Conservation (phyloP, 2,888 invertebrate species). For the Sabellastarte sp. region DNA sequence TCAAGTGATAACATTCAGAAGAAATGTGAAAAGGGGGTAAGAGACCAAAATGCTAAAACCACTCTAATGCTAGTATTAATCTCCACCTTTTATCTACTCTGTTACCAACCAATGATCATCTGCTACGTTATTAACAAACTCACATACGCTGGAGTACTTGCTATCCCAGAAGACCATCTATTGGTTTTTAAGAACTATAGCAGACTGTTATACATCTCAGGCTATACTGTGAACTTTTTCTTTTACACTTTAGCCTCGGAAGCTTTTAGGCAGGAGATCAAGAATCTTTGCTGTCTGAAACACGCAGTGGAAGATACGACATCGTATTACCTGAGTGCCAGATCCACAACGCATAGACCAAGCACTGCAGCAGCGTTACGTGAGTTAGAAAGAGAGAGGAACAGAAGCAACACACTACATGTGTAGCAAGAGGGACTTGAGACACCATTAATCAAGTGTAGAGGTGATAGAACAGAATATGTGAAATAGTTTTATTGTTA, state of each 20-base stretch:
- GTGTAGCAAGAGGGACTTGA: too few species aligned
- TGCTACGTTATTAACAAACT: conserved; percentile 23
- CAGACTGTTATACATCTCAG: conserved; percentile 28
- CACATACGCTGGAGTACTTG: conserved; percentile 7
- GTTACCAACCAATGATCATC: conserved; percentile 27
- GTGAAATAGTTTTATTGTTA: too few species aligned
- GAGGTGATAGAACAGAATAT: too few species aligned
- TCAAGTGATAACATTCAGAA: neutral
- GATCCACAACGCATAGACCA: too few species aligned
- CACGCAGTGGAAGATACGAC: too few species aligned
- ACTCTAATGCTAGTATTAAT: conserved; percentile 36
- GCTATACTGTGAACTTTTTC: conserved; percentile 36
- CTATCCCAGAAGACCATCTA: conserved; percentile 5
- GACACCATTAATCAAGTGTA: too few species aligned
- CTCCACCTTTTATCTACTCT: conserved; percentile 31
- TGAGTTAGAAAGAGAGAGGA: too few species aligned
- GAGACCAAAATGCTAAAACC: conserved; percentile 14
- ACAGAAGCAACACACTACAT: too few species aligned
- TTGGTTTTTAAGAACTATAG: conserved; percentile 25
- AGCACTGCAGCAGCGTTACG: too few species aligned
- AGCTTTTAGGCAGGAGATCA: conserved; percentile 34
- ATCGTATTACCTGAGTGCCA: too few species aligned
- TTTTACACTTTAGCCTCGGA: conserved; percentile 32
- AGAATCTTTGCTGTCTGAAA: too few species aligned
- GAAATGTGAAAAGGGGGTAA: neutral